Evolutionary conservation across 2,888 invertebrate species (phyloP), one percentile per base, ranked within the genome.

Genomic region (Leucania comma): DNA sequence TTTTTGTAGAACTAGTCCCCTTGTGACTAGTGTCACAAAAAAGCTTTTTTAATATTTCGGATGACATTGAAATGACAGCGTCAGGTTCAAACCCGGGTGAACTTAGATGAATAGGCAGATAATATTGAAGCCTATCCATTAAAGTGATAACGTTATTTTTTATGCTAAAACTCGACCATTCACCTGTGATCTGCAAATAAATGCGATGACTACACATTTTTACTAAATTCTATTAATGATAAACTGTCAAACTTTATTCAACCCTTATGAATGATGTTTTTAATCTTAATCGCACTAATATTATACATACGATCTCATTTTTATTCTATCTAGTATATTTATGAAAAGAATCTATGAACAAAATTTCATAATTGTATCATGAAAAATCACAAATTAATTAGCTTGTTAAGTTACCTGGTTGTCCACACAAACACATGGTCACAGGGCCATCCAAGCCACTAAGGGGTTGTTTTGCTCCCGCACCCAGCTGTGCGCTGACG

Each of bases 191-290:
- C 20, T 32, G 20, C 38, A 22, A 60, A 54, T 71, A 71, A 54
- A 57, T 48, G 10, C 22, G n/a, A 72, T 61, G 48, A 65, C 26
- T 61, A 26, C 22, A 48, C 48, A 26, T 65, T 79, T 78, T 71
- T 48, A 10, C 53, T 42, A 50, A 66, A 66, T 24, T 62, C 24
- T n/a, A 32, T 5, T 59, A 56, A 51, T 38, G 26, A 46, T 79
- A 0, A 10, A 14, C 56, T 64, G 60, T 68, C 68, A 68, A 38
- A 60, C 0, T 56, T 38, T 20, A 63, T 76, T 67, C 75, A 60
- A 24, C 14, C 35, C 17, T 24, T 57, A 42, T 61, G 60, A 75
- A 57, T 61, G 6, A 73, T 76, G 35, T 29, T 26, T 10, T 1
- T 51, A 17, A 63, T 72, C 14, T 56, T n/a, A 60, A 64, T 20